These are phyloP conservation scores for Spermophilus dauricus DNA, from an alignment of 2,113 vertebrate species.

Conservation along the genomic window DNA sequence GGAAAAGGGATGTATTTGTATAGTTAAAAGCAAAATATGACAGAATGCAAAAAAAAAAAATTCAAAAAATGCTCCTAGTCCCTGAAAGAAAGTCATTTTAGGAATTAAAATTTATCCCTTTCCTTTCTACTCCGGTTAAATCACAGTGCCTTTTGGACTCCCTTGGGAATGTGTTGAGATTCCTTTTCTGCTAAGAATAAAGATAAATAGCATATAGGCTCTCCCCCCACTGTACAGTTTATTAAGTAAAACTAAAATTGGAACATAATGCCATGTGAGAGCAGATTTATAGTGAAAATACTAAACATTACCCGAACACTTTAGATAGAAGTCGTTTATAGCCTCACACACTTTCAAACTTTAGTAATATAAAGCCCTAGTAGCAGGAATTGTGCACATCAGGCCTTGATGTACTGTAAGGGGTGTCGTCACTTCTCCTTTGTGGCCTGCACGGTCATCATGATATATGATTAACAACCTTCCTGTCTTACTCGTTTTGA, in stretches of 20 bases:
- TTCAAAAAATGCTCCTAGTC: background rate
- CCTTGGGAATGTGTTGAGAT: slow-evolving; percentile 46
- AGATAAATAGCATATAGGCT: slow-evolving; percentile 74
- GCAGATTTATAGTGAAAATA: background rate
- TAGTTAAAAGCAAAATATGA: slow-evolving; percentile 49
- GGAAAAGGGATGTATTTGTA: background rate
- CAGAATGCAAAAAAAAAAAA: background rate
- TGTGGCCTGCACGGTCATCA: slow-evolving; percentile 14
- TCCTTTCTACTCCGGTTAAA: slow-evolving; percentile 67
- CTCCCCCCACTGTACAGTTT: slow-evolving; percentile 63
- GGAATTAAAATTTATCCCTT: slow-evolving; percentile 78
- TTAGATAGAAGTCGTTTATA: background rate
- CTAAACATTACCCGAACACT: slow-evolving; percentile 28
- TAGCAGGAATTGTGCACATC: background rate
- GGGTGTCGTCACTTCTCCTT: background rate
- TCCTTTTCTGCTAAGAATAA: slow-evolving; percentile 74
- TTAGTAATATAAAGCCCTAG: background rate
- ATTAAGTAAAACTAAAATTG: slow-evolving; percentile 77
- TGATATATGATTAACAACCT: background rate
- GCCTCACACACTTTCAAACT: background rate
- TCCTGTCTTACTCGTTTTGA: slow-evolving; percentile 45
- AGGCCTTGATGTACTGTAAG: background rate
- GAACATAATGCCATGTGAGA: background rate
- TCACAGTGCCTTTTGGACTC: slow-evolving; percentile 68
- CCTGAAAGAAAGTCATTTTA: slow-evolving; percentile 57